Base-by-base conservation (phyloP, 2,888 invertebrate species). In the Cantharis nigra region DNA sequence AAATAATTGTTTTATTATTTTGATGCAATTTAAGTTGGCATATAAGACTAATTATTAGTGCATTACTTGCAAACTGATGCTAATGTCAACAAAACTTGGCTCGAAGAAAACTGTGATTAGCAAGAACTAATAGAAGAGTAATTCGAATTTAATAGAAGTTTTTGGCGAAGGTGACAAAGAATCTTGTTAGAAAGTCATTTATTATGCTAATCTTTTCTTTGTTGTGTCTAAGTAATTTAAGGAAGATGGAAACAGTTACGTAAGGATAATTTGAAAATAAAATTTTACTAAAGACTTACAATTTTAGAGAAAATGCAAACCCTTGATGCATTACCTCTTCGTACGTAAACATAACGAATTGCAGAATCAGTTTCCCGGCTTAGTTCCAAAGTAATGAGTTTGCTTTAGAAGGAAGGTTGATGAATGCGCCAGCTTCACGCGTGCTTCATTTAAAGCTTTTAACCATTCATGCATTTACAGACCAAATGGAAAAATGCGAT, bases 301-400 rank as follows among this genome's bases (percentile, higher is more conserved):
- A 81, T 81, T 79, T 82, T 76, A 83, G 83, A 82, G 83, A 82
- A 84, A 84, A 83, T 84, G 84, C 82, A 83, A 84, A 82, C 84
- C 83, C 83, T 84, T 84, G 84, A 84, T 84, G 84, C 84, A 85
- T 85, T 81, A 83, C 83, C 83, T 82, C 80, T 83, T 82, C 83
- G 82, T 83, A 84, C 84, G 85, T 83, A 84, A 80, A 85, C 84
- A 85, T 85, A 84, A 85, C 85, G 84, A 84, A 85, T 84, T 84
- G 84, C 84, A 84, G 85, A 84, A 85, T 83, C 85, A 82, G 82
- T 84, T 83, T 83, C 82, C 79, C 77, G 82, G 82, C 83, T 85
- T 83, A 83, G 85, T 81, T 81, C 84, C 79, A 84, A 85, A 85
- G 85, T 86, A 85, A 86, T 85, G 85, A 86, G 85, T 85, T 85